Evolutionary conservation across 2,888 invertebrate genomes (phyloP), one percentile per base, ranked within the genome.

Genomic region (Choreutis nemorana): DNA sequence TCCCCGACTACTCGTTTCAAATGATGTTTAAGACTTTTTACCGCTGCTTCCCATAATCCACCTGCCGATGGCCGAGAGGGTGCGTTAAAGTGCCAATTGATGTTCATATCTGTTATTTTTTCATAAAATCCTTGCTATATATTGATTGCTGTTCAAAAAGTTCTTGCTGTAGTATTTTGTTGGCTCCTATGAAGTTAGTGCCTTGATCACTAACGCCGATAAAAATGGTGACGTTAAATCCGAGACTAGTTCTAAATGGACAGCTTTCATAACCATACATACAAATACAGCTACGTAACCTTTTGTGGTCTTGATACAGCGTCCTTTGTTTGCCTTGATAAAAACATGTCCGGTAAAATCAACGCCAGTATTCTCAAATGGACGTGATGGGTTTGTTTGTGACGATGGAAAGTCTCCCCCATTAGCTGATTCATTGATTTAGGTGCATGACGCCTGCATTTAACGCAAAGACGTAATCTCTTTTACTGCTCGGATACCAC

Each of bases 221-320:
- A n/a, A n/a, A n/a, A n/a, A n/a, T n/a, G n/a, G n/a, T n/a, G n/a
- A n/a, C n/a, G n/a, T n/a, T n/a, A n/a, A n/a, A n/a, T n/a, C n/a
- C n/a, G n/a, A n/a, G n/a, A n/a, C n/a, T n/a, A n/a, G n/a, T n/a
- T n/a, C n/a, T n/a, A n/a, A n/a, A n/a, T n/a, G n/a, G n/a, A 50
- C 32, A 5, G 42, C 44, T 25, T 46, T 47, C 2, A 43, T 46
- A 1, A 30, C 40, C 42, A 41, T 41, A 20, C 41, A 37, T 3
- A 41, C 29, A 13, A 41, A 50, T 0, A 49, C 36, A 1, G 39
- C 40, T 1, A 45, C 32, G 29, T 46, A 45, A n/a, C 40, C 44
- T 13, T 40, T 36, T 2, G 28, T 12, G 23, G 30, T 25, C 12
- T 27, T 35, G 3, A 22, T 22, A 22, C 22, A 10, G 4, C 22